Base-by-base conservation (phyloP, 2,888 invertebrate species). In the Petrolisthes cinctipes region DNA sequence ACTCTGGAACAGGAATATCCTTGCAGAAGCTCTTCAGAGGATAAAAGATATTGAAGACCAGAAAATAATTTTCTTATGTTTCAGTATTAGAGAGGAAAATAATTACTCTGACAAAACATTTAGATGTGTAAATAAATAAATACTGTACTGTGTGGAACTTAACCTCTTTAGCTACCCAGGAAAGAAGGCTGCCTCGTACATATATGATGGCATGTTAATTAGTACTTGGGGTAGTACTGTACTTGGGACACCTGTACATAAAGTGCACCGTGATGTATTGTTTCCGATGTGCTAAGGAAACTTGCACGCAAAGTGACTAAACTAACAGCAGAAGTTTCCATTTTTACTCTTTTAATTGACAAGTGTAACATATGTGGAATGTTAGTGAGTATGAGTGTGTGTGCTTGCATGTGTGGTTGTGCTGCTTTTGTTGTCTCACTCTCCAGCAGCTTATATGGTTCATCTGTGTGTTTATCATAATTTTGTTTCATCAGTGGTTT, bases 341-440 rank as follows among this genome's bases (percentile, higher is more conserved):
- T 86, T 86, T 86, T 81, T 81, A 86, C 86, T 86, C 81, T 80
- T 86, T 81, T 86, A 71, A 86, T 86, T 68, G 76, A 81, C 54
- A 86, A 71, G 20, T 81, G 86, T 86, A 86, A 75, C 53, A 81
- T 86, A 86, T 81, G 75, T 83, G 73, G 73, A 14, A 57, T 85
- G 81, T 83, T 73, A 57, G 56, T 57, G 83, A 75, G 75, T n/a
- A 51, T 54, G 37, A 37, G 37, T 37, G 37, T 37, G 37, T 37
- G 37, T 37, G 37, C 37, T 37, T 37, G 37, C 37, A 54, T 54
- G 80, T 81, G 80, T 83, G 56, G 75, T 20, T 57, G 23, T n/a
- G 37, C 23, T 23, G 23, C 83, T 57, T 79, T 20, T 83, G 61
- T 61, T 66, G 51, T 83, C 53, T 57, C 75, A 81, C 5, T 57